Percentiles rank a stretch among this genome's conserved stretches.
Conservation (phyloP, 1,140 invertebrate species). For the Solenopsis fugax region DNA sequence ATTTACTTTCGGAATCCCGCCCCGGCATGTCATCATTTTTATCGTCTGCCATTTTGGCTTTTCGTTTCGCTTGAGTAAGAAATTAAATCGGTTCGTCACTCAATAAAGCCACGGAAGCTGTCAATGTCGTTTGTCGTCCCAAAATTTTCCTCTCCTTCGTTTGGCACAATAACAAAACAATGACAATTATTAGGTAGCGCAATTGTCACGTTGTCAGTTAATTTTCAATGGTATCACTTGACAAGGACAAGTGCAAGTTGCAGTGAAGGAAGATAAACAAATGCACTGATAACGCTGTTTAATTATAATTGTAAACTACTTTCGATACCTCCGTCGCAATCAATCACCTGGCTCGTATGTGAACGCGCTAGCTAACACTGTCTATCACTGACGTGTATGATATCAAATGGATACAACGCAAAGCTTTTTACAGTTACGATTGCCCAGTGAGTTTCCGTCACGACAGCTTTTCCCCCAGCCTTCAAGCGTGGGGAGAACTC, state of each 20-base stretch:
- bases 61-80: not conserved
- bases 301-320: not conserved
- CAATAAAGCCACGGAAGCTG: not conserved
- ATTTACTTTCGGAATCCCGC: conserved; percentile 35
- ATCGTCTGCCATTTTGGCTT: conserved; percentile 69
- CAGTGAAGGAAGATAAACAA: not conserved
- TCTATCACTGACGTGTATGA: conserved; percentile 56
- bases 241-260: not conserved
- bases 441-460: conserved; percentile 25
- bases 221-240: not conserved
- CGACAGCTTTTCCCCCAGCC: conserved; percentile 44
- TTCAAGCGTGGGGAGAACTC: not conserved
- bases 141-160: not conserved
- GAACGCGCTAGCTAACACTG: conserved; percentile 13
- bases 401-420: conserved; percentile 39
- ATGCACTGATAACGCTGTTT: not conserved
- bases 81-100: conserved; percentile 17
- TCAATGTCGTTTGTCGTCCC: not conserved
- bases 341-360: not conserved
- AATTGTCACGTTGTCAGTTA: not conserved
- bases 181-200: not conserved
- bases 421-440: conserved; percentile 30
- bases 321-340: not conserved
- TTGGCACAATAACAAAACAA: not conserved
- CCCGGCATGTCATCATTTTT: conserved; percentile 63